These are phyloP conservation scores for Amniataba percoides DNA, from an alignment of 2,797 vertebrate genomes.

Conservation along the genomic window DNA sequence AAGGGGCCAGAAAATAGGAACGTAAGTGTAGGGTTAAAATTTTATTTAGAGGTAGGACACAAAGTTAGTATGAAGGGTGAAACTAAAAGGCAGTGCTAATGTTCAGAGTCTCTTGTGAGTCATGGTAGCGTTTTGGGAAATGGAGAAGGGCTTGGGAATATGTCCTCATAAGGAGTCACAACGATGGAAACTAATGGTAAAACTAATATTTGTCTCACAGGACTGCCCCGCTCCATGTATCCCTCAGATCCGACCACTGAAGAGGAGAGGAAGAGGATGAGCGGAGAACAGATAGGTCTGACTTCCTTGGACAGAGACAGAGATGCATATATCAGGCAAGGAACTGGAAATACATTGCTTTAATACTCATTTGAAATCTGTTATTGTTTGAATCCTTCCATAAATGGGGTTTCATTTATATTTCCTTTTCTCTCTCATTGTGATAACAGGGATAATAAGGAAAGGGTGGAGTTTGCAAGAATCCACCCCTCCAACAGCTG, in stretches of 20 bases:
- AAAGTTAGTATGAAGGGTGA: background rate
- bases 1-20: background rate
- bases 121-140: conserved; percentile 19
- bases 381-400: background rate
- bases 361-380: background rate
- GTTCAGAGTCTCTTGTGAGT: conserved; percentile 24
- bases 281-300: conserved; percentile 92
- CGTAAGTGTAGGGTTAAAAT: background rate
- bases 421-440: conserved; percentile 31
- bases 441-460: conserved; percentile 92
- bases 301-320: conserved; percentile 87
- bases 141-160: conserved; percentile 38
- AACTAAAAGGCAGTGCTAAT: conserved; percentile 7
- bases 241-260: conserved; percentile 88
- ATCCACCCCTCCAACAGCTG: conserved; percentile 93
- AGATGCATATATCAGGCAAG: conserved; percentile 92
- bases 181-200: conserved; percentile 32
- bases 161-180: conserved; percentile 15
- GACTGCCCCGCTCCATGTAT: conserved; percentile 85
- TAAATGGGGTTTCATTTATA: background rate
- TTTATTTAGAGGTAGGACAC: background rate
- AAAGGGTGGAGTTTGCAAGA: conserved; percentile 94
- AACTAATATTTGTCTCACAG: conserved; percentile 70
- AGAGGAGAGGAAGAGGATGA: conserved; percentile 91
- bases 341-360: background rate